These are phyloP conservation scores for Oscheius sp. DNA, from an alignment of 2,888 invertebrate genomes.

Conservation along the genomic window DNA sequence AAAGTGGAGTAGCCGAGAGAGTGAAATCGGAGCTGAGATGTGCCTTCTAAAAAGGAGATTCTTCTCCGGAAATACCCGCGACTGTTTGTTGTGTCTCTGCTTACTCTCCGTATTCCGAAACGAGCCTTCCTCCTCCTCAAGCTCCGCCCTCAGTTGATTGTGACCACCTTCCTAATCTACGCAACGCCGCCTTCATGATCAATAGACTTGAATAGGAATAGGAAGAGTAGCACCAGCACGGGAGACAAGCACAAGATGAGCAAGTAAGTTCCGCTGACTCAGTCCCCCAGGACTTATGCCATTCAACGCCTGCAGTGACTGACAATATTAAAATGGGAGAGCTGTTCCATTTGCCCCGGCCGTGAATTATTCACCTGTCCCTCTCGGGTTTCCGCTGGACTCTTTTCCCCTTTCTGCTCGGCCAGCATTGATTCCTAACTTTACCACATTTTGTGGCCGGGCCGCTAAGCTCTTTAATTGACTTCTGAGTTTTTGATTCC, in stretches of 20 bases:
- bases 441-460: conserved; percentile 7
- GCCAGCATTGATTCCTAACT: conserved; percentile 17
- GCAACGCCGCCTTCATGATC: conserved; percentile 14
- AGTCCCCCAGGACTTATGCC: neutral
- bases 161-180: conserved; percentile 33
- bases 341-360: conserved; percentile 16
- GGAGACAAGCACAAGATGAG: conserved; percentile 7
- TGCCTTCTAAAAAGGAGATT: conserved; percentile 2
- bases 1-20: neutral
- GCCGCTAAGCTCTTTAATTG: conserved; percentile 11
- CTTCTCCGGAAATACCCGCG: conserved; percentile 11
- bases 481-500: neutral
- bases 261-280: conserved; percentile 17
- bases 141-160: conserved; percentile 29
- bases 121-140: conserved; percentile 24
- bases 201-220: conserved; percentile 1
- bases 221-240: conserved; percentile 8
- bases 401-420: conserved; percentile 14
- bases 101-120: conserved; percentile 7
- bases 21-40: neutral
- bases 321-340: neutral
- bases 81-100: conserved; percentile 7
- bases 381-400: conserved; percentile 26
- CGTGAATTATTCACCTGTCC: conserved; percentile 25
- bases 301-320: neutral